Percentiles rank a stretch among this genome's conserved stretches.
Conservation (phyloP, 2,797 vertebrate genomes). For the Megalops cyprinoides region DNA sequence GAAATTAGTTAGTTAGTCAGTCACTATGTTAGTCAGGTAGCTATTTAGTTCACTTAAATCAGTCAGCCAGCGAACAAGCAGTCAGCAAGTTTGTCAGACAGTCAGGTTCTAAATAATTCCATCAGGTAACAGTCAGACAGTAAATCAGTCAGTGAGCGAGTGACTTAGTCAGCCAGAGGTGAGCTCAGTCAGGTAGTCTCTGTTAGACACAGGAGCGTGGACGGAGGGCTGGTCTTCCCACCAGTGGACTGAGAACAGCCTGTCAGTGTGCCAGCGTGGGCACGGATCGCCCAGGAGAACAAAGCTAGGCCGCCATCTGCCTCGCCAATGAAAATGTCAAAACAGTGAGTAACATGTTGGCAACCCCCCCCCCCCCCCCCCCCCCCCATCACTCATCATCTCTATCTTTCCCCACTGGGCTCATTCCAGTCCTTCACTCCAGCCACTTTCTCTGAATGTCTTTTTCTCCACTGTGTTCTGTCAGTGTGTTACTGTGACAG, state of each 20-base stretch:
- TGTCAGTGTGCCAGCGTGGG: neutral
- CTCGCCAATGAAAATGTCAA: slow-evolving; percentile 24
- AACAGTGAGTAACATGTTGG: slow-evolving; percentile 7
- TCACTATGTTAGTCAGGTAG: neutral
- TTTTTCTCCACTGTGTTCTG: neutral
- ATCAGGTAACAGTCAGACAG: no score
- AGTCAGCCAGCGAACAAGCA: no score
- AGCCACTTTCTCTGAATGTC: neutral
- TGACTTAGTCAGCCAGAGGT: no score
- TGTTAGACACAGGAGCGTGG: no score
- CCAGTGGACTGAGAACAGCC: neutral
- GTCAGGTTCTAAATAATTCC: no score
- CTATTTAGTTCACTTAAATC: neutral
- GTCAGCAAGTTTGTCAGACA: no score
- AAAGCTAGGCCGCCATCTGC: neutral
- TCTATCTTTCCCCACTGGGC: neutral
- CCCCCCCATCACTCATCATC: neutral
- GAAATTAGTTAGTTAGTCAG: neutral
- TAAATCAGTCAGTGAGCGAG: no score
- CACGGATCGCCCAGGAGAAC: neutral
- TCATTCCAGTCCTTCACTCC: neutral
- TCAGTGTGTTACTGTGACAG: neutral
- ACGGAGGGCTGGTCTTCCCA: no score
- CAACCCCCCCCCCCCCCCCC: neutral
- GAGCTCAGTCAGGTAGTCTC: no score